Base-by-base conservation (phyloP, 1,140 invertebrate species). In the Colletes gigas region DNA sequence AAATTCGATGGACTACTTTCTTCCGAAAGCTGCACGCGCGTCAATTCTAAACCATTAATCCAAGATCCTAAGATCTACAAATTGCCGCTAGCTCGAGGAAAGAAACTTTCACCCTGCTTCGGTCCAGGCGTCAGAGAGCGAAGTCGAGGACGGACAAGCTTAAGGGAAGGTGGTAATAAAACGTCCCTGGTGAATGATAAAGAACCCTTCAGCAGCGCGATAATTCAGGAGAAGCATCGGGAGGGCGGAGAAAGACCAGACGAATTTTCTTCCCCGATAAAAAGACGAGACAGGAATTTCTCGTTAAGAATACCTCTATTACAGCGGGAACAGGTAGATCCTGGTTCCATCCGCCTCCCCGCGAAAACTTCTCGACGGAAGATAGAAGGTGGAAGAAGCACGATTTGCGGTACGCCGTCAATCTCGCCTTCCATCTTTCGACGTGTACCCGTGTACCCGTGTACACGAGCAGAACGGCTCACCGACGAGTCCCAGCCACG, bases 391-490 rank as follows among this genome's bases (percentile, higher is more conserved):
- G 44, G 54, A 59, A 60, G 67, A 82, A 21, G 41, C 66, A 77
- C 47, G 62, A 59, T 65, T 84, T n/a, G 60, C 67, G 66, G 44
- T 41, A 4, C 47, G 39, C 68, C 68, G 57, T 80, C 77, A 63
- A 84, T 73, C 73, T 73, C 50, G 68, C 19, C 65, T 69, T 66
- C 39, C 60, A 78, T 85, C 78, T 70, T 78, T 78, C 70, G 30
- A 57, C 62, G 44, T 59, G 70, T n/a, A 63, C 57, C 30, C 55
- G 12, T 30, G 30, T 30, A 30, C 30, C 30, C 30, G 44, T 19
- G 65, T 50, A 73, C 65, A 47, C 65, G n/a, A 67, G 47, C 10
- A 21, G 44, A 50, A 50, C 57, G 17, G 12, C 12, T 2, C 8
- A 12, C 17, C 12, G 41, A 10, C n/a, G 15, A 50, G 66, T 55